Percentiles rank a stretch among this genome's conserved stretches.
Evolutionary conservation across 2,888 invertebrate species (phyloP).

Genomic region (Eurytoma californica): DNA sequence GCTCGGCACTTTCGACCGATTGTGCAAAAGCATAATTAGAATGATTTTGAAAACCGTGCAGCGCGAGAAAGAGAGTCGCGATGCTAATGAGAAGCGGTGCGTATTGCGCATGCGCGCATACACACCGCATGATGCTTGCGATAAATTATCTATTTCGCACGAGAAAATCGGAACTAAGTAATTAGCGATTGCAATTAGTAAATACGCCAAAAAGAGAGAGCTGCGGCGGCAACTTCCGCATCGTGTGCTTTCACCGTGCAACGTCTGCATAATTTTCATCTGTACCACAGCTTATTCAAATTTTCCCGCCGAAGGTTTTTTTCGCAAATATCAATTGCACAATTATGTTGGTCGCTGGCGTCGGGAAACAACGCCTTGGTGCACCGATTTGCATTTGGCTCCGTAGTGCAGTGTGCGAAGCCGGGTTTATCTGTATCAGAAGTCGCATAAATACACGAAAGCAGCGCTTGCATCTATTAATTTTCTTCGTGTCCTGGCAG

Average conservation of each 20-base stretch:
- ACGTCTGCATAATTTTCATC: constrained; percentile 54
- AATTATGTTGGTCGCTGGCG: constrained; percentile 53
- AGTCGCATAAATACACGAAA: too few relatives aligned
- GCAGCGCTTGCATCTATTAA: too few relatives aligned
- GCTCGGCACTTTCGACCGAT: too few relatives aligned
- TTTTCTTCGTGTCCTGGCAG: too few relatives aligned
- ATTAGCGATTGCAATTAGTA: constrained; percentile 56
- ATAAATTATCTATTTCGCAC: constrained; percentile 54
- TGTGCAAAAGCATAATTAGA: too few relatives aligned
- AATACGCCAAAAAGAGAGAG: constrained; percentile 35
- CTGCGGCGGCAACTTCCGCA: constrained; percentile 48
- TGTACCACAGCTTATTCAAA: constrained; percentile 46
- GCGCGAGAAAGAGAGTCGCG: too few relatives aligned
- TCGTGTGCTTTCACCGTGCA: constrained; percentile 45
- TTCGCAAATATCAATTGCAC: constrained; percentile 51
- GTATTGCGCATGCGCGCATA: neutral
- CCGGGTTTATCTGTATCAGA: too few relatives aligned
- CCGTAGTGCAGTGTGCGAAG: too few relatives aligned
- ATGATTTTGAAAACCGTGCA: too few relatives aligned
- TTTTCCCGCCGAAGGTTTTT: constrained; percentile 24
- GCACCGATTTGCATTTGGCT: constrained; percentile 34
- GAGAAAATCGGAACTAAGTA: constrained; percentile 56
- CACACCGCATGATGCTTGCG: constrained; percentile 8
- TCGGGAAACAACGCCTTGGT: constrained; percentile 46
- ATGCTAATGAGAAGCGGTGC: too few relatives aligned